A percentile compares a stretch with the other conserved stretches of the same genome.
These are phyloP conservation scores for Hydropotes inermis DNA, from an alignment of 2,113 vertebrate genomes.

Conservation along the genomic window DNA sequence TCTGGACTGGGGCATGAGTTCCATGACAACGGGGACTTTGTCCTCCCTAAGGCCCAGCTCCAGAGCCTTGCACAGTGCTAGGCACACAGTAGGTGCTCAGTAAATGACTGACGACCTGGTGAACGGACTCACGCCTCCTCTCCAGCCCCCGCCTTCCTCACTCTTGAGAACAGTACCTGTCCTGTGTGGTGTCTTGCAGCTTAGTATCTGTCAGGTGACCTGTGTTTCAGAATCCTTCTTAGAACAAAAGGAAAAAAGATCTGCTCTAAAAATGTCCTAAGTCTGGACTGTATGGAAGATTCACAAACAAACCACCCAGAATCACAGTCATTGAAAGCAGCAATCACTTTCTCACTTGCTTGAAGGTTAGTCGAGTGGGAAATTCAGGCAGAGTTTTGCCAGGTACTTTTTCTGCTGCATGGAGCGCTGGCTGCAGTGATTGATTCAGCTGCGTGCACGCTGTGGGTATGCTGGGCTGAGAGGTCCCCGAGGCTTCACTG, in stretches of 20 bases:
- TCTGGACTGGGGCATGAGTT: neutral
- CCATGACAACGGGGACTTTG: neutral
- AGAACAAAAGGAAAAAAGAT: neutral
- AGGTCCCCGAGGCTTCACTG: neutral
- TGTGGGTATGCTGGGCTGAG: neutral
- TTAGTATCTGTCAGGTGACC: neutral
- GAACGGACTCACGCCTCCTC: accelerated
- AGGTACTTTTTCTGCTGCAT: neutral
- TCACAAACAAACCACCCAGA: neutral
- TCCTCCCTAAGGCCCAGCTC: neutral
- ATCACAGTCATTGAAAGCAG: neutral
- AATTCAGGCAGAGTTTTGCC: neutral
- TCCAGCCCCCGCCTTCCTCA: too few species aligned
- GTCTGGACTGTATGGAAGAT: neutral
- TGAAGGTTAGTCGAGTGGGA: neutral
- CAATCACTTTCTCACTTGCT: neutral
- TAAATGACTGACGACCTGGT: accelerated
- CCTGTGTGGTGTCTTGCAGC: neutral
- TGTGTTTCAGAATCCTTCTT: neutral
- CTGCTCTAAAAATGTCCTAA: neutral
- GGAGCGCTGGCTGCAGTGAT: neutral
- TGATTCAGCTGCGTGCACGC: neutral
- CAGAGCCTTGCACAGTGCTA: neutral
- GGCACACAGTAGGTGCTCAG: neutral
- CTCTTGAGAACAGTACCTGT: accelerated